phyloP scores from a whole-genome alignment of 2,113 vertebrate genomes.

The Nothoprocta pentlandii region DNA sequence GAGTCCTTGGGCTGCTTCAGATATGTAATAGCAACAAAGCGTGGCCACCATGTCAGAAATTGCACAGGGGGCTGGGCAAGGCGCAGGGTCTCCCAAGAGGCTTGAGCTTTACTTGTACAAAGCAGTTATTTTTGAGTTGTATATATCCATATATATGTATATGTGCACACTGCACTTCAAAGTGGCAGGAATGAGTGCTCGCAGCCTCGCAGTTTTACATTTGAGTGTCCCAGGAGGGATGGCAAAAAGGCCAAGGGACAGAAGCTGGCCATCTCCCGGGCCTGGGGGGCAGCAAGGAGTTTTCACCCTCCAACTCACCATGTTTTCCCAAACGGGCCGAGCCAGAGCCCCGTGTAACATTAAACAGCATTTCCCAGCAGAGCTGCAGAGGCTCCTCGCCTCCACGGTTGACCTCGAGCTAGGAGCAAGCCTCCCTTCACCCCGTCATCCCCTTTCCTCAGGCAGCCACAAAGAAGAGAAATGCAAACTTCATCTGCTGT shows the following conservation, averaged over 20 bases:
- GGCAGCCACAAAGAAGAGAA: neutral
- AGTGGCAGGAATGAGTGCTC: neutral
- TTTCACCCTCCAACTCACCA: neutral
- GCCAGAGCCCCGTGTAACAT: neutral
- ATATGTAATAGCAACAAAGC: neutral
- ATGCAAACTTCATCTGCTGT: neutral
- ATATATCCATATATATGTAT: accelerated
- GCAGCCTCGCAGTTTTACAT: neutral
- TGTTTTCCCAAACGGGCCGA: neutral
- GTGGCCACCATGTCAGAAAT: neutral
- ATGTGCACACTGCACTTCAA: neutral
- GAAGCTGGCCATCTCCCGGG: neutral
- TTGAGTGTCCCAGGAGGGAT: neutral
- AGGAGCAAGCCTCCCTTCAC: neutral
- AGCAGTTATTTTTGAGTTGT: neutral
- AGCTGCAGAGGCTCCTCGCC: neutral
- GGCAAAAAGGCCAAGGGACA: neutral
- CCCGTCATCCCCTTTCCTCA: neutral
- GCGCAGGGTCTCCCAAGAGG: neutral
- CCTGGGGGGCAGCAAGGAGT: neutral
- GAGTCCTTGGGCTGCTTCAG: neutral
- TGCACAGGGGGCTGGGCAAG: neutral
- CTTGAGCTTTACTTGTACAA: neutral
- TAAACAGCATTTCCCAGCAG: neutral
- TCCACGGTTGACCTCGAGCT: neutral